phyloP scores from a whole-genome alignment of 2,888 invertebrate species.

The Andrena minutula region DNA sequence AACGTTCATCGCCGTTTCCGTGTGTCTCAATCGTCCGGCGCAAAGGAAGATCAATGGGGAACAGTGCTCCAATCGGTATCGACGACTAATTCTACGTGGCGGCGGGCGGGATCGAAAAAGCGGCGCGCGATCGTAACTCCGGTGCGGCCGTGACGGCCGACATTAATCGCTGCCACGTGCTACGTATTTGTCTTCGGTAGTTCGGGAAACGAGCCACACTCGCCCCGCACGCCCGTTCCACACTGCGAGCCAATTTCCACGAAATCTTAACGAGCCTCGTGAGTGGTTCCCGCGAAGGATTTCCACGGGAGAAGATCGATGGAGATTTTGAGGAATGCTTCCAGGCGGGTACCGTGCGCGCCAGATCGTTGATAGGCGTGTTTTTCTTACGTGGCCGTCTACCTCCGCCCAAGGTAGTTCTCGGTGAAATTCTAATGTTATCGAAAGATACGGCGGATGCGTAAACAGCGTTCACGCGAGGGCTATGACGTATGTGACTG shows the following conservation, averaged over 20 bases:
- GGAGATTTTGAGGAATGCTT: slow-evolving; percentile 15
- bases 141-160: slow-evolving; percentile 39
- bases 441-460: slow-evolving; percentile 10
- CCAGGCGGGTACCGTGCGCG: slow-evolving; percentile 27
- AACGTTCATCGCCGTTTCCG: slow-evolving; percentile 18
- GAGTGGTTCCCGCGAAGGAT: neutral
- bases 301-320: neutral
- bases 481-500: slow-evolving; percentile 12
- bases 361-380: slow-evolving; percentile 54
- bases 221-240: slow-evolving; percentile 8
- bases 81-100: slow-evolving; percentile 27
- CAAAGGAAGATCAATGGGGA: slow-evolving; percentile 38
- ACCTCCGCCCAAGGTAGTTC: slow-evolving; percentile 17
- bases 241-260: slow-evolving; percentile 3
- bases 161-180: slow-evolving; percentile 72
- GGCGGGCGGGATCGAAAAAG: slow-evolving; percentile 40
- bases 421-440: slow-evolving; percentile 23
- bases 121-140: slow-evolving; percentile 42
- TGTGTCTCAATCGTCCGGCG: neutral
- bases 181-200: slow-evolving; percentile 61
- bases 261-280: slow-evolving; percentile 38
- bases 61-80: slow-evolving; percentile 16
- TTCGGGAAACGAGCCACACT: slow-evolving; percentile 28
- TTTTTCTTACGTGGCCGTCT: slow-evolving; percentile 47
- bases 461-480: slow-evolving; percentile 10